Base-by-base conservation (phyloP, 2,888 invertebrate species). In the Lomographa bimaculata region DNA sequence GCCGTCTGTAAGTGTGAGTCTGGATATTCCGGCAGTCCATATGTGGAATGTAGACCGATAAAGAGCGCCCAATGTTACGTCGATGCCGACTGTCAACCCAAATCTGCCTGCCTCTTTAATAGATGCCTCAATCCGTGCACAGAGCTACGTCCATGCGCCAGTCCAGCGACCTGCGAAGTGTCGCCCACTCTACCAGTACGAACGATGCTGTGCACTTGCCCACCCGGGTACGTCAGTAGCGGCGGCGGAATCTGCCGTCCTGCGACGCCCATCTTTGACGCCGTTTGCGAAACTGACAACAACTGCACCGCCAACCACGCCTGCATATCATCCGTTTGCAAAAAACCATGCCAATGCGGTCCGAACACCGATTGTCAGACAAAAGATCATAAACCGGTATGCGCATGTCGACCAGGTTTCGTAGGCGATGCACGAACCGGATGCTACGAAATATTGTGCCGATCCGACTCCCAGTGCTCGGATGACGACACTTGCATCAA, bases 121-220 rank as follows among this genome's bases (percentile, higher is more conserved):
- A 93, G 92, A 71, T 97, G 97, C 64, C 94, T 94, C 50, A 93
- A 97, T 76, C 96, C 97, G 3, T 97, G 97, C 66, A 75, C 90
- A 1, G 91, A 91, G 4, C 83, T 96, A 29, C 92, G 93, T 56
- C 97, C 97, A 1, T 97, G 97, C 70, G 91, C 92, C 24, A 90
- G 91, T 33, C 96, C 96, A 17, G 93, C 97, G 0, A 92, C 92
- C 49, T 97, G 97, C 67, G 92, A 93, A 76, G 96, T 96, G 0
- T 92, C 95, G 10, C 92, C 94, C 0, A 95, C 96, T 2, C 77
- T 94, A 11, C 96, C 97, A 0, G 94, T 97, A 3, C 91, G 97
- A 47, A 96, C 97, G 0, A 96, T 97, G 95, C 91, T 96, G 18
- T 97, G 97, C 70, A 92, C 96, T 1, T 97, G 97, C 62, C 96